Evolutionary conservation across 2,797 vertebrate species (phyloP).

Genomic region (Uromys caudimaculatus): DNA sequence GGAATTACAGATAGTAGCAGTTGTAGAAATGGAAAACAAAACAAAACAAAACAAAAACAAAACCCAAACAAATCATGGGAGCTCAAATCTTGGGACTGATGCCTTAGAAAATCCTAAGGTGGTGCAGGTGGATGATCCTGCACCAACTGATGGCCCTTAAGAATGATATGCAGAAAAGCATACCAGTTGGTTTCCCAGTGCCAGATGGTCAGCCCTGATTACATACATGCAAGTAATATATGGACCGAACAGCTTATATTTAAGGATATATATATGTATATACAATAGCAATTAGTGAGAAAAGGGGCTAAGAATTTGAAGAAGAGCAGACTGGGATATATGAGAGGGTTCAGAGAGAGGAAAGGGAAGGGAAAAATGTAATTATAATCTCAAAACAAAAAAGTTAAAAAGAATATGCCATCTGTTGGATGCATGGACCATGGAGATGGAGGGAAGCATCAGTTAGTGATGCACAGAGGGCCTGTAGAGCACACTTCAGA

Average conservation of each 20-base stretch:
- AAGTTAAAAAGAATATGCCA: neutral
- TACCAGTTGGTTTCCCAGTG: neutral
- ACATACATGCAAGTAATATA: neutral
- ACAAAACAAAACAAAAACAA: neutral
- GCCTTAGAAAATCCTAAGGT: neutral
- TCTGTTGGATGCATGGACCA: accelerated
- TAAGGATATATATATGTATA: neutral
- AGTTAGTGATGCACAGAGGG: neutral
- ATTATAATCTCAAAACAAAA: neutral
- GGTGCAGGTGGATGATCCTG: neutral
- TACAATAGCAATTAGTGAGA: neutral
- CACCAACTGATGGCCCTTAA: neutral
- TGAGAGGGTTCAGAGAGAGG: neutral
- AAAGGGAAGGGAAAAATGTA: neutral
- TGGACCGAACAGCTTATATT: neutral
- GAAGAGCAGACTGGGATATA: no score
- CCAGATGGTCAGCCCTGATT: neutral
- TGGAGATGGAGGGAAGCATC: neutral
- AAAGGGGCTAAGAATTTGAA: neutral
- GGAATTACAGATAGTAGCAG: neutral
- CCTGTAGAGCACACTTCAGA: neutral
- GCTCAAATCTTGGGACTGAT: neutral
- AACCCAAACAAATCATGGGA: neutral
- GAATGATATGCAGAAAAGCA: neutral
- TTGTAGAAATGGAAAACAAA: neutral